Percentiles rank a stretch among this genome's conserved stretches.
These are phyloP conservation scores for Naja naja DNA, from an alignment of 2,113 vertebrate genomes.

Conservation along the genomic window DNA sequence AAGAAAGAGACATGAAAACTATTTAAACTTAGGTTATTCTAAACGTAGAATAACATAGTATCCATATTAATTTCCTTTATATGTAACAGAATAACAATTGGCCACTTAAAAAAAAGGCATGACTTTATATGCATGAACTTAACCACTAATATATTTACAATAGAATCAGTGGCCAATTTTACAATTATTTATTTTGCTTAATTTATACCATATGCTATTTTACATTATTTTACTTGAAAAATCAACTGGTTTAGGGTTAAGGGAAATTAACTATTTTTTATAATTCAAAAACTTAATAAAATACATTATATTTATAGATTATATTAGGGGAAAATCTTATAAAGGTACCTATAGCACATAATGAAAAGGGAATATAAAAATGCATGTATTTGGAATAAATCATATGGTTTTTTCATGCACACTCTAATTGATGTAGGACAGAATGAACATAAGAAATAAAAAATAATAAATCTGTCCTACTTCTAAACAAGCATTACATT, in stretches of 20 bases:
- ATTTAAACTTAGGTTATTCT: not conserved
- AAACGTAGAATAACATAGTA: not conserved
- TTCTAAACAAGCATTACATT: not conserved
- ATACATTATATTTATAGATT: not conserved
- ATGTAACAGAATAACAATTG: not conserved
- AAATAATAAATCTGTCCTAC: not conserved
- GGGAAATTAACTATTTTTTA: accelerated
- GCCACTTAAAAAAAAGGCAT: not conserved
- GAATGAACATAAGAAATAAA: not conserved
- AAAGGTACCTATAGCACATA: not conserved
- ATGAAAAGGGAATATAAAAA: not conserved
- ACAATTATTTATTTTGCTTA: not conserved
- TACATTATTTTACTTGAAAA: not conserved
- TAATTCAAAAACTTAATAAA: not conserved
- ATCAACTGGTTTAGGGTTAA: not conserved
- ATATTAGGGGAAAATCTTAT: not conserved
- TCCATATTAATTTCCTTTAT: not conserved
- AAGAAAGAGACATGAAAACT: not conserved
- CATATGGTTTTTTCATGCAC: not conserved
- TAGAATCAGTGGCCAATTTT: not conserved
- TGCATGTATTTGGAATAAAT: not conserved
- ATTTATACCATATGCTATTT: not conserved
- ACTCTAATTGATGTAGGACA: not conserved
- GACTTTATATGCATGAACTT: not conserved
- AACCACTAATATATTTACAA: not conserved